phyloP scores from a whole-genome alignment of 1,140 invertebrate species.

The Medauroidea extradentata region DNA sequence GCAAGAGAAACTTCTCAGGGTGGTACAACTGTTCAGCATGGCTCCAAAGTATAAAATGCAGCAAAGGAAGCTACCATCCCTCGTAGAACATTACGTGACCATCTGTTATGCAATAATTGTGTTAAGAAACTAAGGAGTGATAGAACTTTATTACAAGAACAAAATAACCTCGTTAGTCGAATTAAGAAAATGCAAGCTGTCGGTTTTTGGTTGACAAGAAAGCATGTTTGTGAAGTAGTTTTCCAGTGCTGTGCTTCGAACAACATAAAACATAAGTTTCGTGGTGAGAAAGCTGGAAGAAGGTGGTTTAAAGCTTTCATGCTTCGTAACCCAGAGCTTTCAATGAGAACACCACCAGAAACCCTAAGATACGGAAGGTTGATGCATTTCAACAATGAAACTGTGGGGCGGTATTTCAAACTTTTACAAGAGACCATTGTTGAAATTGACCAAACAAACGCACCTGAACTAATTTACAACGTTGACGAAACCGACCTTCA shows the following conservation, averaged over 20 bases:
- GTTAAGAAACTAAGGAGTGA: neutral
- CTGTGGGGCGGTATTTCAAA: neutral
- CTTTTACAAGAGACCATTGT: neutral
- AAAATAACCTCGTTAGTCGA: neutral
- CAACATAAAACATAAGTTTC: neutral
- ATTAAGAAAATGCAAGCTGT: neutral
- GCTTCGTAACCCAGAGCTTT: neutral
- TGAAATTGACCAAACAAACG: neutral
- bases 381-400: neutral
- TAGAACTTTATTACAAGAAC: neutral
- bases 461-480: slow-evolving; percentile 7
- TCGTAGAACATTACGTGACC: neutral
- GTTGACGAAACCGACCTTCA: slow-evolving; percentile 14
- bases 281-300: neutral
- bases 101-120: neutral
- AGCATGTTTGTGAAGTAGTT: neutral
- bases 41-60: neutral
- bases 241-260: neutral
- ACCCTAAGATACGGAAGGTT: neutral
- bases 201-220: neutral
- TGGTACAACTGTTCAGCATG: too few relatives aligned
- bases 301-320: neutral
- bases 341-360: neutral
- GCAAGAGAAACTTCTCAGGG: too few relatives aligned
- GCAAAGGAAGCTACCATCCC: neutral